Conservation (phyloP, 1,140 invertebrate genomes). For the Aethina tumida region DNA sequence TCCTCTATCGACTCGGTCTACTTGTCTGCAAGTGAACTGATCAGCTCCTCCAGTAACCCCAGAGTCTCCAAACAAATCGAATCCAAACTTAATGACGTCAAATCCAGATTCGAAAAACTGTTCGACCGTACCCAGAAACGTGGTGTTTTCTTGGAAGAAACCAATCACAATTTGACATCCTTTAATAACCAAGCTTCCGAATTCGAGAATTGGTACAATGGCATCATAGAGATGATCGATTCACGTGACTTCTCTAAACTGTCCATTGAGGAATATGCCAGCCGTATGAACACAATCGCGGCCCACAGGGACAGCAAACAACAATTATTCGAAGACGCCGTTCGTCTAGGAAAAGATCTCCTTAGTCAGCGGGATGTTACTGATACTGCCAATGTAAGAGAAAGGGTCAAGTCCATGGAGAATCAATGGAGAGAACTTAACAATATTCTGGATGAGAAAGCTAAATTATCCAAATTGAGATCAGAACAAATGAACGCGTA, state of each 20-base stretch:
- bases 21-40: slow-evolving; percentile 65
- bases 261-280: slow-evolving; percentile 56
- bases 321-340: slow-evolving; percentile 61
- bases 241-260: slow-evolving; percentile 59
- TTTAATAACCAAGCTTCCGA: slow-evolving; percentile 60
- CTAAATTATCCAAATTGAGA: slow-evolving; percentile 67
- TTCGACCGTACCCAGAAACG: slow-evolving; percentile 69
- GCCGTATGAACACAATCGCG: slow-evolving; percentile 46
- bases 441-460: slow-evolving; percentile 69
- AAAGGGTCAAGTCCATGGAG: slow-evolving; percentile 79
- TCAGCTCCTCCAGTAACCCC: slow-evolving; percentile 71
- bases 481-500: slow-evolving; percentile 78
- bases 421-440: slow-evolving; percentile 80
- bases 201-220: slow-evolving; percentile 61
- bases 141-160: slow-evolving; percentile 71
- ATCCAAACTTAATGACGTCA: slow-evolving; percentile 75
- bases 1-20: slow-evolving; percentile 76
- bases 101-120: slow-evolving; percentile 73
- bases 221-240: slow-evolving; percentile 66
- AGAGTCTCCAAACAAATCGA: slow-evolving; percentile 84
- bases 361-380: slow-evolving; percentile 84
- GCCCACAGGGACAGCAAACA: slow-evolving; percentile 31
- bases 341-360: slow-evolving; percentile 70
- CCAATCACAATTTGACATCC: slow-evolving; percentile 55
- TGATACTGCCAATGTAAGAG: slow-evolving; percentile 73